These are phyloP conservation scores for Rachycentron canadum DNA, from an alignment of 2,797 vertebrate genomes.

Conservation along the genomic window DNA sequence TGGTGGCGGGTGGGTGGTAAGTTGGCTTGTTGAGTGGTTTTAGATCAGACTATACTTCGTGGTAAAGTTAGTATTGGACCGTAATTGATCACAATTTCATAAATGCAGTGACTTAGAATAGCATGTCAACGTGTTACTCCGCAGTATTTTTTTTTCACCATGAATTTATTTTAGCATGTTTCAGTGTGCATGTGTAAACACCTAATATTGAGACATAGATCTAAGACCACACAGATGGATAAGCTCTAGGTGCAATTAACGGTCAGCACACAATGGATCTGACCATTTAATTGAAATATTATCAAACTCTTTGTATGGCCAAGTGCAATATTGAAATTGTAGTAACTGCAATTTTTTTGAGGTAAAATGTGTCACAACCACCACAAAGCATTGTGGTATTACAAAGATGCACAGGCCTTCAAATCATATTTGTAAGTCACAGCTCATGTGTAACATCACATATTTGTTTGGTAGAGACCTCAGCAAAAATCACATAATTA, in stretches of 20 bases:
- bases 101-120: neutral
- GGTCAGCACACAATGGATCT: neutral
- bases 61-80: neutral
- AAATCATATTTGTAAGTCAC: no score
- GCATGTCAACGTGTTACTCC: neutral
- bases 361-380: no score
- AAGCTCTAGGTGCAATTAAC: neutral
- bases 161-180: neutral
- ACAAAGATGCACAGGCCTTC: no score
- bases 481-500: no score
- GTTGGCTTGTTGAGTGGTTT: neutral
- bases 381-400: no score
- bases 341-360: no score
- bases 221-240: neutral
- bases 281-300: no score
- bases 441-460: no score
- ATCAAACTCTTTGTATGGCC: no score
- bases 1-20: constrained; percentile 43
- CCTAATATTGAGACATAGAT: neutral
- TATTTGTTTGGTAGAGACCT: no score
- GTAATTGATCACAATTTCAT: constrained; percentile 1
- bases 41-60: constrained; percentile 13
- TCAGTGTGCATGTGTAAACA: neutral
- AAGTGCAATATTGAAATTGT: no score
- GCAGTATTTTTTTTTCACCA: neutral